Evolutionary conservation across 2,113 vertebrate species (phyloP).

Genomic region (Leptosomus discolor): DNA sequence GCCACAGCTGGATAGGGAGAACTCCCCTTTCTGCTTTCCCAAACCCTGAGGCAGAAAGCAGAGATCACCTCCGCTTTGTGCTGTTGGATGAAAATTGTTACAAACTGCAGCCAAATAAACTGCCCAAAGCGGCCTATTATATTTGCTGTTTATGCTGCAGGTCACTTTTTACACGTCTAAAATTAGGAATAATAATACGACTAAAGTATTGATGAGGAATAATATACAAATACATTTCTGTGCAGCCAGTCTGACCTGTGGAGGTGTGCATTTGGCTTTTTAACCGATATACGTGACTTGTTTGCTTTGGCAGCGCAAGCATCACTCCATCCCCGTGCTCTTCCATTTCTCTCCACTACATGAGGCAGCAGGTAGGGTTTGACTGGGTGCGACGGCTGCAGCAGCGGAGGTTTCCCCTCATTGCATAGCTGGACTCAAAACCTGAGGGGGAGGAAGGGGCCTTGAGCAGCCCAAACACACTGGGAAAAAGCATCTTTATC

Average conservation of each 20-base stretch:
- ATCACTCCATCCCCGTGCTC: rapidly evolving
- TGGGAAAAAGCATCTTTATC: slow-evolving; percentile 7
- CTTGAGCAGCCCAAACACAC: rapidly evolving
- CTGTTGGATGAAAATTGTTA: background rate
- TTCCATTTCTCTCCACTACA: background rate
- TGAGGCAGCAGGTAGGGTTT: background rate
- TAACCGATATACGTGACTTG: rapidly evolving
- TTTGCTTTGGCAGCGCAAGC: background rate
- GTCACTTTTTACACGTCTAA: background rate
- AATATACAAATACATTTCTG: background rate
- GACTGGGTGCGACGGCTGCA: background rate
- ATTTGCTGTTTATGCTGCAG: background rate
- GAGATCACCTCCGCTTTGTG: rapidly evolving
- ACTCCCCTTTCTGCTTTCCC: background rate
- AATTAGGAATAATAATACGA: background rate
- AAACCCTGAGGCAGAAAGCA: background rate
- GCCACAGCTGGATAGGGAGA: background rate
- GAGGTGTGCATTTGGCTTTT: background rate
- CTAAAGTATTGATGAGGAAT: background rate
- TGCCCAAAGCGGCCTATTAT: rapidly evolving
- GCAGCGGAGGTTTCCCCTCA: background rate
- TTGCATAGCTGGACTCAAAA: background rate
- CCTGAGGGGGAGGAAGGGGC: background rate
- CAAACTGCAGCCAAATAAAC: background rate
- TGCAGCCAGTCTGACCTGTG: background rate